Percentiles rank a stretch among this genome's conserved stretches.
Conservation (phyloP, 2,113 vertebrate species). For the Melanotaenia duboulayi region DNA sequence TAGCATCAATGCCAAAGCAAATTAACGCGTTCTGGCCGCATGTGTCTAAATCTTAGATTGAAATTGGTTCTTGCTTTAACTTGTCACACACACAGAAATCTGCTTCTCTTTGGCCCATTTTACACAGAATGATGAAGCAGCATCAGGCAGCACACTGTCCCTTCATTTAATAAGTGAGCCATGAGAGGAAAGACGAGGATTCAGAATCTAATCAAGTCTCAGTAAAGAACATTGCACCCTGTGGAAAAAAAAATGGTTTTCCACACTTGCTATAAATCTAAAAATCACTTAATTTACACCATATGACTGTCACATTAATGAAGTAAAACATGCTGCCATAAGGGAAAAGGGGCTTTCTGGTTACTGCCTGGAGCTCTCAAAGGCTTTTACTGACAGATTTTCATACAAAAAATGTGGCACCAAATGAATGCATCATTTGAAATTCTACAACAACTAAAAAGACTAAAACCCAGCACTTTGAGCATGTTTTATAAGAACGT, state of each 20-base stretch:
- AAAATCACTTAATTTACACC: neutral
- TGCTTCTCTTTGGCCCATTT: too few relatives aligned
- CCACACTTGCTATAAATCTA: neutral
- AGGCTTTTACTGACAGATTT: too few relatives aligned
- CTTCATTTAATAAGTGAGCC: slow-evolving; percentile 49
- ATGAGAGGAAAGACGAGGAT: slow-evolving; percentile 28
- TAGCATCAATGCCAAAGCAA: too few relatives aligned
- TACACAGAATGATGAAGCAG: neutral
- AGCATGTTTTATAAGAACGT: neutral
- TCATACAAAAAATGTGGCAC: slow-evolving; percentile 1
- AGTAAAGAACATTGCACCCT: slow-evolving; percentile 39
- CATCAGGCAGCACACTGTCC: neutral
- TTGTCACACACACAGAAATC: too few relatives aligned
- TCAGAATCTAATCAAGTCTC: slow-evolving; percentile 44
- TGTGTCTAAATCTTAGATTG: too few relatives aligned
- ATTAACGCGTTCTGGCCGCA: too few relatives aligned
- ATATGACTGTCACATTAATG: neutral
- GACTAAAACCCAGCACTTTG: slow-evolving; percentile 10
- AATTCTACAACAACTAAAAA: slow-evolving; percentile 4
- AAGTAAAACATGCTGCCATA: neutral
- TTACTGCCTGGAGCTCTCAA: too few relatives aligned
- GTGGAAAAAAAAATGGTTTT: slow-evolving; percentile 14
- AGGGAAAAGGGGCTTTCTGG: too few relatives aligned
- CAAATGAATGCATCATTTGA: neutral
- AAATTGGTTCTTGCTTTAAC: too few relatives aligned